A percentile compares a stretch with the other conserved stretches of the same genome.
phyloP scores from a whole-genome alignment of 2,113 vertebrate species.

The Eurypyga helias region DNA sequence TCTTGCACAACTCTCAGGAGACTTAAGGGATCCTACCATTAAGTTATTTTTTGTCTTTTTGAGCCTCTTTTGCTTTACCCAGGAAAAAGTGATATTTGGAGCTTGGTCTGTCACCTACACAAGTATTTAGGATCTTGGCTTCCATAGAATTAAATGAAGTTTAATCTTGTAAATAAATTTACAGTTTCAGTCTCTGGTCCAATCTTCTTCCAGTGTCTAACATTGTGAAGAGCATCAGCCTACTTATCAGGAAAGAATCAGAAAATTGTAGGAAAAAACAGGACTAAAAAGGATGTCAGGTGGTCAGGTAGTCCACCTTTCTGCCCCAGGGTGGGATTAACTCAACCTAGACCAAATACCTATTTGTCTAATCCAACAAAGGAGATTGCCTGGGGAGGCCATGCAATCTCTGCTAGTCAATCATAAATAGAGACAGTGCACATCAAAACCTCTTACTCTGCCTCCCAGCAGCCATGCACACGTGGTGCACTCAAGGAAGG shows the following conservation, averaged over 20 bases:
- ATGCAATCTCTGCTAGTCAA: slow-evolving; percentile 49
- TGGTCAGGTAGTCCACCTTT: slow-evolving; percentile 33
- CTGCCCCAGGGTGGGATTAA: slow-evolving; percentile 48
- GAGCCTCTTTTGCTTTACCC: not conserved
- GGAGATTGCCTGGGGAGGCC: not conserved
- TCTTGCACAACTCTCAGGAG: not conserved
- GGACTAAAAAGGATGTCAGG: slow-evolving; percentile 25
- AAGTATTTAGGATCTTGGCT: not conserved
- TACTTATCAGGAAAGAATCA: slow-evolving; percentile 11
- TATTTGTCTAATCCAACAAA: slow-evolving; percentile 54
- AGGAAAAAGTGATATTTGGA: not conserved
- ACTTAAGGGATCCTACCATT: not conserved
- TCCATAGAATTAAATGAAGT: not conserved
- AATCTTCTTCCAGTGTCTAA: not conserved
- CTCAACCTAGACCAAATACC: slow-evolving; percentile 35
- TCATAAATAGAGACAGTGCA: slow-evolving; percentile 57
- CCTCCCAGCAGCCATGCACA: not conserved
- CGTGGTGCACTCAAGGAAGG: not conserved
- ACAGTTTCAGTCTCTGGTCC: not conserved
- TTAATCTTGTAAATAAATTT: not conserved
- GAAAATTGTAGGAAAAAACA: not conserved
- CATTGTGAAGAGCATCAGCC: not conserved
- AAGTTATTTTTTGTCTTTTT: not conserved
- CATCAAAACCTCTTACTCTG: slow-evolving; percentile 27
- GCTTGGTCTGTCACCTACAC: not conserved